Conservation (phyloP, 53 echinoderm and acorn worm genomes). For the Antedon mediterranea region DNA sequence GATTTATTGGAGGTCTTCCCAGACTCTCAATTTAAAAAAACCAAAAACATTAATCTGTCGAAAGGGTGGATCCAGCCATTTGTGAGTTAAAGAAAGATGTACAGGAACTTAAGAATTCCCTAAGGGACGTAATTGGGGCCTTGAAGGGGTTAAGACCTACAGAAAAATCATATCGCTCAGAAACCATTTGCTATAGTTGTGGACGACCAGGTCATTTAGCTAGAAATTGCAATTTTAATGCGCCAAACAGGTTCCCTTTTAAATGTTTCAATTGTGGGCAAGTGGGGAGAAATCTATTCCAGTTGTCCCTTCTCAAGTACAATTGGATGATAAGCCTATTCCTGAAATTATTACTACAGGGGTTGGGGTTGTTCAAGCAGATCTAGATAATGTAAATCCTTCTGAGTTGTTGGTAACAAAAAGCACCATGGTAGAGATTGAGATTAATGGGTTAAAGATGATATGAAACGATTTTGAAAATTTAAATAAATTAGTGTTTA, state of each 20-base stretch:
- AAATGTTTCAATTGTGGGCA: neutral
- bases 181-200: neutral
- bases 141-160: no score
- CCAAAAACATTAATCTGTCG: neutral
- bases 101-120: neutral
- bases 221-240: neutral
- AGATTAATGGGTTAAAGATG: conserved; percentile 1
- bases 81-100: neutral
- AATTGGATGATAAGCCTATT: neutral
- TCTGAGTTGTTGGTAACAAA: neutral
- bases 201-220: neutral
- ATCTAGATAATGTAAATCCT: neutral
- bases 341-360: neutral
- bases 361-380: neutral
- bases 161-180: neutral
- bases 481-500: no score
- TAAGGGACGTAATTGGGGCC: neutral
- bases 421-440: conserved; percentile 13
- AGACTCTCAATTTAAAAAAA: neutral
- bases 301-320: neutral
- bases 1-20: neutral
- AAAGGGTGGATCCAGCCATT: neutral
- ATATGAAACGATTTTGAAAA: no score
- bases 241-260: neutral
- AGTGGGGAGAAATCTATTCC: no score